Evolutionary conservation across 2,113 vertebrate species (phyloP), one percentile per base, ranked within the genome.

Genomic region (Grallaria varia): DNA sequence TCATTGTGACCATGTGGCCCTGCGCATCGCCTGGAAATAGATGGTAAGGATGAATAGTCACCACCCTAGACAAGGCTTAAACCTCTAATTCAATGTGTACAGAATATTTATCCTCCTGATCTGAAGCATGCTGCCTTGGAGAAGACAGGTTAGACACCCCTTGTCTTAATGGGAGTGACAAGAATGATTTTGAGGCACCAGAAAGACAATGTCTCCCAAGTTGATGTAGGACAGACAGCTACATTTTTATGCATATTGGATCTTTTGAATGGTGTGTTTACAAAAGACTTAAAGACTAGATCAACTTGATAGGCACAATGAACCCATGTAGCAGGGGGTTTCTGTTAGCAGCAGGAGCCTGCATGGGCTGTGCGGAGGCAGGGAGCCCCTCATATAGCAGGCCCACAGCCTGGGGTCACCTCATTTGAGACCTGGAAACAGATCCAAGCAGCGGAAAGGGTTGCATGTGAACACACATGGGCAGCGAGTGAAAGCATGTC

Each of bases 21-120:
- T 74, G 55, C 30, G 73, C 63, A 44, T 74, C 58, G 55, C 35
- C 55, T 71, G 75, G 59, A 94, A 93, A 91, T 50, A 84, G 60
- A 77, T 25, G 35, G 42, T 47, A 69, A 83, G 81, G n/a, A 68
- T 0, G 2, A 95, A 56, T 85, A 91, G 92, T 75, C 66, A 66
- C 44, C 23, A 42, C 49, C 28, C 30, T 58, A 82, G 74, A 69
- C 4, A 10, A 64, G 62, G 25, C 24, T 89, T 97, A 87, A 91
- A 75, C 66, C 35, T 93, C 30, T 91, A 76, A 84, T 84, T 89
- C 74, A 73, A 47, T 62, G 71, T 77, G 89, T 89, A 50, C 78
- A 73, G 90, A 50, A 89, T 87, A 60, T 17, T 75, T 50, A 31
- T 69, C 59, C 37, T 84, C 72, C 53, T 66, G 74, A 72, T 62